Evolutionary conservation across 2,797 vertebrate genomes (phyloP).

Genomic region (Peromyscus nudipes): DNA sequence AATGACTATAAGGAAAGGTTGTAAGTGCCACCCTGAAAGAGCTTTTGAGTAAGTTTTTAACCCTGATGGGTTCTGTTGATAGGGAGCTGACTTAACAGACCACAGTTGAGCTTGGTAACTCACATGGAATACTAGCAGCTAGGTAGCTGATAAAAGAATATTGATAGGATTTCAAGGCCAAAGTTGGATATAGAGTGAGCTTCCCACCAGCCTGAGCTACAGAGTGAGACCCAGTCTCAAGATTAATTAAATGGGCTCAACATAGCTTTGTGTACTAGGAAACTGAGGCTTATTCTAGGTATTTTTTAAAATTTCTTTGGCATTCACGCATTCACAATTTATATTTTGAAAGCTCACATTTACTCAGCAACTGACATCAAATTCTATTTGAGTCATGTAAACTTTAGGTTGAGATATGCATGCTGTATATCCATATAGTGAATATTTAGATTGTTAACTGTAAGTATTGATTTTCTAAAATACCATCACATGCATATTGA

Average conservation of each 20-base stretch:
- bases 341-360: conserved; percentile 42
- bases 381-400: neutral
- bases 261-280: neutral
- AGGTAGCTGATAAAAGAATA: too few species aligned
- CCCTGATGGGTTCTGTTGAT: neutral
- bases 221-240: neutral
- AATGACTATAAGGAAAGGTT: neutral
- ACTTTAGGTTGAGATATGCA: neutral
- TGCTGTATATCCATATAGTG: neutral
- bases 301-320: conserved; percentile 14
- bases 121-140: neutral
- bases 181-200: neutral
- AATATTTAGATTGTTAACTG: conserved; percentile 26
- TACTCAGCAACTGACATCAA: conserved; percentile 17
- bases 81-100: conserved; percentile 3
- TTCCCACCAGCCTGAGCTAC: neutral
- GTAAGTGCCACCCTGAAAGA: neutral
- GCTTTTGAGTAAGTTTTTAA: conserved; percentile 27
- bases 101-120: neutral
- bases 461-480: conserved; percentile 25
- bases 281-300: neutral
- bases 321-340: neutral
- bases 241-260: neutral
- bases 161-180: neutral
- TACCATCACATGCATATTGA: neutral